These are phyloP conservation scores for Autographa pulchrina DNA, from an alignment of 2,888 invertebrate species.

Conservation along the genomic window DNA sequence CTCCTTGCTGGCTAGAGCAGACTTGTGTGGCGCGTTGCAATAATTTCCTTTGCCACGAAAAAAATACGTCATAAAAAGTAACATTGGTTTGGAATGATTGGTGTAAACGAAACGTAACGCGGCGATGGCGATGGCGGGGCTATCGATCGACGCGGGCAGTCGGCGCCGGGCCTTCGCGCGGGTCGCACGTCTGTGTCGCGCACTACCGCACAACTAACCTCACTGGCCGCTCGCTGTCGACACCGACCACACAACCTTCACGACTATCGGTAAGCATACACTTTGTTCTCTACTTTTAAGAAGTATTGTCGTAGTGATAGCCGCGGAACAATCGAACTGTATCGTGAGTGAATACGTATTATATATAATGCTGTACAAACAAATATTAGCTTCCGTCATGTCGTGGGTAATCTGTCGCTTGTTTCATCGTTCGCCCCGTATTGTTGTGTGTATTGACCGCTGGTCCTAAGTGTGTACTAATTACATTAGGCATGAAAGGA, in stretches of 20 bases:
- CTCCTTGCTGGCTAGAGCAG: conserved; percentile 28
- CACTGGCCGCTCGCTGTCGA: conserved; percentile 52
- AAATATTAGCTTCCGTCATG: conserved; percentile 54
- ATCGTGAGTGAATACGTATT: conserved; percentile 41
- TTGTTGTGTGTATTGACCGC: conserved; percentile 24
- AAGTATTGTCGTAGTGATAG: not conserved
- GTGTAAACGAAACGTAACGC: conserved; percentile 78
- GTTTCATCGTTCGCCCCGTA: conserved; percentile 7
- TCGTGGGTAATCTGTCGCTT: conserved; percentile 23
- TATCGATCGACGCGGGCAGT: conserved; percentile 87
- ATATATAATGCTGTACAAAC: conserved; percentile 47
- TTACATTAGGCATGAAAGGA: conserved; percentile 49
- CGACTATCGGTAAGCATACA: conserved; percentile 53
- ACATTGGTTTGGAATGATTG: conserved; percentile 55
- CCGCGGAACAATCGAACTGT: conserved; percentile 18
- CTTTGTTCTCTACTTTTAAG: not conserved
- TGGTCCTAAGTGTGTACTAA: conserved; percentile 39
- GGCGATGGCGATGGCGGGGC: conserved; percentile 72
- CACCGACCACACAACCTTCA: conserved; percentile 36
- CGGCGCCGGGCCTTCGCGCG: conserved; percentile 82
- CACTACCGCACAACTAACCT: conserved; percentile 57
- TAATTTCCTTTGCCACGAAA: conserved; percentile 42
- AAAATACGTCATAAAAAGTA: conserved; percentile 52
- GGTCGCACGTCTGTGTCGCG: conserved; percentile 69
- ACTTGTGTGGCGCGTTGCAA: conserved; percentile 36